These are phyloP conservation scores for Eupithecia pulchellata DNA, from an alignment of 2,888 invertebrate genomes.

Conservation along the genomic window DNA sequence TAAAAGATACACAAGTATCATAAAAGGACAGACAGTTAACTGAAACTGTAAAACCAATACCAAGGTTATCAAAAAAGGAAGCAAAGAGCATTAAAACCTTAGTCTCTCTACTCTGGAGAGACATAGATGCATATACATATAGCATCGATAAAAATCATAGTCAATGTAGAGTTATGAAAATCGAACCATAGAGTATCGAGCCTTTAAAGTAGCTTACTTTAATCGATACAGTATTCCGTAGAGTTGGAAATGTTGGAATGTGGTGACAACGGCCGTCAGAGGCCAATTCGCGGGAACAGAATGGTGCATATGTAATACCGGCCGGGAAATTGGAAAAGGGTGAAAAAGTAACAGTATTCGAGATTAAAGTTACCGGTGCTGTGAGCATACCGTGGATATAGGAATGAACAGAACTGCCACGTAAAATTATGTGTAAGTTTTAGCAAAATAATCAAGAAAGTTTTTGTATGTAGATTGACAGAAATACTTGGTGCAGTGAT, in stretches of 20 bases:
- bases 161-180: neutral
- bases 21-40: neutral
- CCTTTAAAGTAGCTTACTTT: conserved; percentile 23
- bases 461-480: neutral
- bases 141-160: neutral
- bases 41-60: neutral
- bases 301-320: conserved; percentile 47
- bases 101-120: too few species aligned
- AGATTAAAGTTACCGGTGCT: conserved; percentile 59
- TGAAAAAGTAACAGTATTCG: conserved; percentile 54
- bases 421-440: neutral
- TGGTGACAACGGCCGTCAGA: conserved; percentile 41
- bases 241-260: conserved; percentile 19
- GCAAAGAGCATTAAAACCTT: neutral
- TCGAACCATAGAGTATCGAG: neutral
- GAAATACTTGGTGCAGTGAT: too few species aligned
- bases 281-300: conserved; percentile 45
- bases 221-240: conserved; percentile 34
- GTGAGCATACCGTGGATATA: conserved; percentile 28
- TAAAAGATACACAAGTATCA: neutral
- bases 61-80: neutral
- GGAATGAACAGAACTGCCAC: conserved; percentile 15
- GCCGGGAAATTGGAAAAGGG: conserved; percentile 50
- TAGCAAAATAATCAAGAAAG: neutral
- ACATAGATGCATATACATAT: neutral